phyloP scores from a whole-genome alignment of 2,888 invertebrate species.

The Abrostola tripartita region DNA sequence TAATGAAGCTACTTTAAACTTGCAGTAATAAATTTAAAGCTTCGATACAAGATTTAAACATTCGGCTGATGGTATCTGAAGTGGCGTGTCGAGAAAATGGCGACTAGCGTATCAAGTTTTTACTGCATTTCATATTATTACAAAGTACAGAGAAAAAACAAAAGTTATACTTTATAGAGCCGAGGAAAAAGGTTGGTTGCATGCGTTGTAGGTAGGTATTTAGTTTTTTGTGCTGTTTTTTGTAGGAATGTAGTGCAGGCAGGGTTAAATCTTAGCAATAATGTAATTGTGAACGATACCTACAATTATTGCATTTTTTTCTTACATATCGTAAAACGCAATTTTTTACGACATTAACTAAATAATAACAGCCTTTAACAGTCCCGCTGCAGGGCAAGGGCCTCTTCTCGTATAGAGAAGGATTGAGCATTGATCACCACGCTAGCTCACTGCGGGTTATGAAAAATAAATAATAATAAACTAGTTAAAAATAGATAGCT shows the following conservation, averaged over 20 bases:
- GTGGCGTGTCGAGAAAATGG: conserved; percentile 35
- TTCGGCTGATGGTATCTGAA: conserved; percentile 38
- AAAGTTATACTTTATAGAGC: conserved; percentile 23
- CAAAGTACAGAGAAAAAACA: conserved; percentile 12
- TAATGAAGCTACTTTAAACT: conserved; percentile 40
- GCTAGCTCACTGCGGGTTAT: too few species aligned
- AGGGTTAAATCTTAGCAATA: not conserved
- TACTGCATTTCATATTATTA: conserved; percentile 24
- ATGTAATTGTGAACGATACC: not conserved
- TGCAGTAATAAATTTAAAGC: conserved; percentile 36
- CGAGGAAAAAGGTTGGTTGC: not conserved
- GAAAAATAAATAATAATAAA: too few species aligned
- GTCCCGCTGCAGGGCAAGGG: too few species aligned
- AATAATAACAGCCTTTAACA: too few species aligned
- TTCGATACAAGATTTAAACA: conserved; percentile 21
- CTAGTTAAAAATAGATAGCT: too few species aligned
- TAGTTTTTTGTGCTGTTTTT: not conserved
- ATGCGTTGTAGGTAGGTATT: not conserved
- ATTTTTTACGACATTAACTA: too few species aligned
- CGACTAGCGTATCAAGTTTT: conserved; percentile 39
- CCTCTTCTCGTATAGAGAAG: too few species aligned
- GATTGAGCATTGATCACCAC: too few species aligned
- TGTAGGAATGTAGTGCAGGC: not conserved
- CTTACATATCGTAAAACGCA: too few species aligned
- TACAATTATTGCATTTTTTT: too few species aligned